A percentile compares a stretch with the other conserved stretches of the same genome.
phyloP scores from a whole-genome alignment of 2,113 vertebrate species.

The Gallinago paraguaiae region DNA sequence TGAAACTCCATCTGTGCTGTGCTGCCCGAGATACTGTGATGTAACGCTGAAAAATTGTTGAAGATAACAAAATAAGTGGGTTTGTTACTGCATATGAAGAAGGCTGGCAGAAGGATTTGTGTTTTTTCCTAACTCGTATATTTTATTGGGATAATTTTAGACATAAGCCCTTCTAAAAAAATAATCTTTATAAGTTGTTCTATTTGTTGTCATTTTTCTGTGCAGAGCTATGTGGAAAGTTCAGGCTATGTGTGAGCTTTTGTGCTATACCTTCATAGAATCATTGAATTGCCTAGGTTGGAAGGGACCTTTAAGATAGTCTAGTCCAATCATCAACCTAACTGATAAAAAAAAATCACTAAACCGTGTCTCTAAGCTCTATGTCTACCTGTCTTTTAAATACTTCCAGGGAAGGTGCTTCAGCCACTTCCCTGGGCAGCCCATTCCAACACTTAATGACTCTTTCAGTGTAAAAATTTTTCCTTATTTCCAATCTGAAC shows the following conservation, averaged over 20 bases:
- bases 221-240: neutral
- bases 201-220: neutral
- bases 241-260: neutral
- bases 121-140: accelerated
- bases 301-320: too few species aligned
- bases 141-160: neutral
- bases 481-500: too few species aligned
- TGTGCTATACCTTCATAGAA: neutral
- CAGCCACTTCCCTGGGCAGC: too few species aligned
- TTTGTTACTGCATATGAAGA: neutral
- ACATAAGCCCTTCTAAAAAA: neutral
- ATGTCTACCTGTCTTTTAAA: too few species aligned
- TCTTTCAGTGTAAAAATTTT: too few species aligned
- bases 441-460: too few species aligned
- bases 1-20: neutral
- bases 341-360: too few species aligned
- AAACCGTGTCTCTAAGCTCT: too few species aligned
- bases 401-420: too few species aligned
- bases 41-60: neutral
- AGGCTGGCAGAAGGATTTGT: neutral
- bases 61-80: neutral
- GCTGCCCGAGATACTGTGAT: neutral
- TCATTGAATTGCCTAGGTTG: too few species aligned
- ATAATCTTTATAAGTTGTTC: neutral
- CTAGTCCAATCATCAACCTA: too few species aligned